phyloP scores from a whole-genome alignment of 2,888 invertebrate genomes.

The Nymphalis urticae region DNA sequence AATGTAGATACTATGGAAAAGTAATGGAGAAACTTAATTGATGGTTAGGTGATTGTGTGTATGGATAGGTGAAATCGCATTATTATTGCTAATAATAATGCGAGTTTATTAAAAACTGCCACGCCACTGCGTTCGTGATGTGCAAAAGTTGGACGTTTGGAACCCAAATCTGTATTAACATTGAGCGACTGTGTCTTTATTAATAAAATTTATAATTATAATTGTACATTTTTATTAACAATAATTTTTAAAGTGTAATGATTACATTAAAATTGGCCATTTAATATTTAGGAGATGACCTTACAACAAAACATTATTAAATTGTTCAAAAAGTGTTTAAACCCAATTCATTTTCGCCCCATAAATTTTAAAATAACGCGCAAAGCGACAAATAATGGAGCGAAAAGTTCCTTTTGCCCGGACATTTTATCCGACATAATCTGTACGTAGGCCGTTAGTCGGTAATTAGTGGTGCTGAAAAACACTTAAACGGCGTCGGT shows the following conservation, averaged over 20 bases:
- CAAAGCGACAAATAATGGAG: constrained; percentile 39
- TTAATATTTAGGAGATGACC: background rate
- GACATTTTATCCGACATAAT: constrained; percentile 46
- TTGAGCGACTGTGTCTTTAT: background rate
- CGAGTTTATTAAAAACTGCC: too few relatives aligned
- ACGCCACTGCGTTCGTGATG: too few relatives aligned
- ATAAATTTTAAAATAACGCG: constrained; percentile 39
- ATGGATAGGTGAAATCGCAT: too few relatives aligned
- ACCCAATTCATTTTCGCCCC: constrained; percentile 24
- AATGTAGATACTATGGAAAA: too few relatives aligned
- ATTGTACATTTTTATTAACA: background rate
- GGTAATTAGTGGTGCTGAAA: constrained; percentile 67
- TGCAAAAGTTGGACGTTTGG: too few relatives aligned
- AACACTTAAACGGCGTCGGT: constrained; percentile 62
- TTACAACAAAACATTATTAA: constrained; percentile 1
- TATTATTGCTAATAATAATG: too few relatives aligned
- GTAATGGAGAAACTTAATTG: too few relatives aligned
- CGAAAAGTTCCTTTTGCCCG: constrained; percentile 30
- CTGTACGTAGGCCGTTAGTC: constrained; percentile 50
- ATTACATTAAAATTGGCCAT: background rate
- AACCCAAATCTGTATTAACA: too few relatives aligned
- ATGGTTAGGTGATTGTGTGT: too few relatives aligned
- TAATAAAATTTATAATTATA: background rate
- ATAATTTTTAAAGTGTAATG: too few relatives aligned
- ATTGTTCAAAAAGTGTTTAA: constrained; percentile 5